Conservation (phyloP, 2,888 invertebrate species). For the Amblyteles armatorius region DNA sequence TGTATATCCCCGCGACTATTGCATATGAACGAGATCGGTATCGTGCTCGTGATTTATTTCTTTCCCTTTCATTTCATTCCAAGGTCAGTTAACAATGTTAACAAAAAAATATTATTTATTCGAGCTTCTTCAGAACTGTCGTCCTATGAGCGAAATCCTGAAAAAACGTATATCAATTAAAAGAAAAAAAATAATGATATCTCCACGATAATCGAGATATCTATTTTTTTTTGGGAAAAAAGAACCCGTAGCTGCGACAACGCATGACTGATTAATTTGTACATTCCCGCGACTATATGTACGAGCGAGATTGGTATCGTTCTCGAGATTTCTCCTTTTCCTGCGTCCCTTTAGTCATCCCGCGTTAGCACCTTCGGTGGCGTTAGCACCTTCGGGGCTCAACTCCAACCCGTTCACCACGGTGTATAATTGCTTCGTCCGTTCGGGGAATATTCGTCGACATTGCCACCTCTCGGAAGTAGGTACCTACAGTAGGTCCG, state of each 20-base stretch:
- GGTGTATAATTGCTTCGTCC: constrained; percentile 55
- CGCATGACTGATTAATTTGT: background rate
- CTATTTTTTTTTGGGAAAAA: background rate
- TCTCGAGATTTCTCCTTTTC: background rate
- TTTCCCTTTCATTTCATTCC: too few relatives aligned
- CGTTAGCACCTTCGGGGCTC: constrained; percentile 37
- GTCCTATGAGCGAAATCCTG: background rate
- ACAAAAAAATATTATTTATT: background rate
- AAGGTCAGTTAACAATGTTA: too few relatives aligned
- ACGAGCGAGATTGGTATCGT: background rate
- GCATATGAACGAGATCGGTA: background rate
- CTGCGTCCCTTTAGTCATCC: constrained; percentile 16
- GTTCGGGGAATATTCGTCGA: constrained; percentile 57
- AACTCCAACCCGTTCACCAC: constrained; percentile 23
- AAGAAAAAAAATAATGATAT: background rate
- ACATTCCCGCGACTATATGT: background rate
- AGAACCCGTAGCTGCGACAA: background rate
- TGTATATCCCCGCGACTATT: background rate
- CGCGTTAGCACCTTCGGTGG: constrained; percentile 24
- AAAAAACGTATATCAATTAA: background rate
- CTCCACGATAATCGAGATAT: background rate
- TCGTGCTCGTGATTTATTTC: background rate
- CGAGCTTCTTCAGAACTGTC: background rate
- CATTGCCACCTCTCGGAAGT: constrained; percentile 32
- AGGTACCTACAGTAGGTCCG: constrained; percentile 2